Evolutionary conservation across 2,113 vertebrate species (phyloP).

Genomic region (Epinephelus lanceolatus): DNA sequence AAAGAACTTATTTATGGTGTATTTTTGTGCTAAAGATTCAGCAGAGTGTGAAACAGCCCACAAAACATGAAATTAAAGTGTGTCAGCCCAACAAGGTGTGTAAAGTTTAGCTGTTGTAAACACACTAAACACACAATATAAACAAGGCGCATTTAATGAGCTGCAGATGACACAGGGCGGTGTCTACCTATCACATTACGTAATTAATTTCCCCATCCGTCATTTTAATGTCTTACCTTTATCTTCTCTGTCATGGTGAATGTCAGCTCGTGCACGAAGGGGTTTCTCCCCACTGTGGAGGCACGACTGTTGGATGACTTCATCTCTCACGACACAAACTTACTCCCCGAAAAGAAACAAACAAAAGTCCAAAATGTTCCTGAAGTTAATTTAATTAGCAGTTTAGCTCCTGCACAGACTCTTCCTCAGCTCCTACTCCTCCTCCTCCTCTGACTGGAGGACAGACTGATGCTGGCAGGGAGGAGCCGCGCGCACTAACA

Average conservation of each 20-base stretch:
- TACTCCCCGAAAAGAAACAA: not conserved
- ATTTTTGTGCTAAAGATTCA: not conserved
- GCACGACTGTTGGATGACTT: conserved; percentile 79
- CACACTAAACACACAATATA: not conserved
- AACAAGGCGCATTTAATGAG: rapidly evolving
- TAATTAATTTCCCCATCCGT: too few species aligned
- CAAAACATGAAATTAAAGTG: not conserved
- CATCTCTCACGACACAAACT: conserved; percentile 72
- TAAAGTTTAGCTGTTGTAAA: not conserved
- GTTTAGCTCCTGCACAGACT: too few species aligned
- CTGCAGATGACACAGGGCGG: rapidly evolving
- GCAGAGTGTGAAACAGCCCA: not conserved
- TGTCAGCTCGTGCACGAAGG: conserved; percentile 90
- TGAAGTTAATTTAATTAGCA: not conserved
- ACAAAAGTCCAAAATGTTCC: not conserved
- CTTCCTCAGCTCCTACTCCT: too few species aligned
- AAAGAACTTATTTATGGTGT: not conserved
- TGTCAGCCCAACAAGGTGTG: not conserved
- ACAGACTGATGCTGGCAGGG: conserved; percentile 13
- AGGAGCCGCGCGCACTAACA: not conserved
- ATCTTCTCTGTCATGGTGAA: conserved; percentile 86
- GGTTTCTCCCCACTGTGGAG: conserved; percentile 79
- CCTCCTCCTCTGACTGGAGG: too few species aligned
- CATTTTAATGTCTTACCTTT: conserved; percentile 84
- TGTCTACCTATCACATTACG: not conserved